Evolutionary conservation across 1,140 invertebrate genomes (phyloP), one percentile per base, ranked within the genome.

Genomic region (Bombus impatiens): DNA sequence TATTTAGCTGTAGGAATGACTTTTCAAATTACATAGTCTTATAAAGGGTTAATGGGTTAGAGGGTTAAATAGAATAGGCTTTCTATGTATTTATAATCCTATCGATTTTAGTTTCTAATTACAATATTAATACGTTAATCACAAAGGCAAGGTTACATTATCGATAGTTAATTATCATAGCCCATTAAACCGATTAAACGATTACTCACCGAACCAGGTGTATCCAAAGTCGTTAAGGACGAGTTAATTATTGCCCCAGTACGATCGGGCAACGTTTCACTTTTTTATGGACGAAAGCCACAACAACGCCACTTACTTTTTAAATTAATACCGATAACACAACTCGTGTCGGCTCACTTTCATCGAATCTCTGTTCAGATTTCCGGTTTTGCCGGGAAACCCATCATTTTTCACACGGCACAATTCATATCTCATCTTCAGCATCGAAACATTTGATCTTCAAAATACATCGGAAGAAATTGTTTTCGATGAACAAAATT

Each of bases 181-280:
- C 35, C 72, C 68, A 78, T 85, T 88, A 85, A 82, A 47, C 32
- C 82, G 78, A 89, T 89, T 78, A 81, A 89, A 82, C 81, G 88
- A 87, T 89, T 89, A 89, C 88, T 89, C 85, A 89, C 88, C 85
- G 88, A 78, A 70, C 82, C 77, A 71, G 77, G 75, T 77, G 84
- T 67, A 74, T 82, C 80, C 71, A 65, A 65, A 78, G 79, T 83
- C 84, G 88, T 89, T 84, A 87, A 89, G 47, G 72, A 74, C 71
- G 75, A 72, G 88, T 71, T 89, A 89, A 89, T 89, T 89, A 82
- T 82, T 59, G 74, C 77, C 72, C 28, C 40, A 53, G 75, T 68
- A 47, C 84, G 28, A 83, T 79, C 87, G 44, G 42, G 37, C 78
- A 76, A 80, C 59, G 72, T 76, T 68, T 67, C 86, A 72, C 57